A percentile compares a stretch with the other conserved stretches of the same genome.
Conservation (phyloP, 2,113 vertebrate genomes). For the Myodes glareolus region DNA sequence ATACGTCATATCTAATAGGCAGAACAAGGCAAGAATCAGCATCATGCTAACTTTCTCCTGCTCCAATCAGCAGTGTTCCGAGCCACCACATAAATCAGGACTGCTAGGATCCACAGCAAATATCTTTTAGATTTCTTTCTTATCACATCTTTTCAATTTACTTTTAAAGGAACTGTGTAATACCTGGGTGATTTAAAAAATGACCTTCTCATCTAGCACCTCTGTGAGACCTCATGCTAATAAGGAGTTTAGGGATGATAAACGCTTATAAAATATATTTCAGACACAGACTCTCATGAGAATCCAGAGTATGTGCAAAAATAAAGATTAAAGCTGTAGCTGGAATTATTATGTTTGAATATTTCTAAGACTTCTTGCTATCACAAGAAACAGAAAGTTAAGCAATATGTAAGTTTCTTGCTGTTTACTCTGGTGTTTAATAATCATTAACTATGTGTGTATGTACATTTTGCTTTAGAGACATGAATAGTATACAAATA, state of each 20-base stretch:
- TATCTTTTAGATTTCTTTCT: background rate
- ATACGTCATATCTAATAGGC: background rate
- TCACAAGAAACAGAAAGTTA: constrained; percentile 46
- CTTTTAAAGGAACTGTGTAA: constrained; percentile 16
- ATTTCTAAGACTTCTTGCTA: constrained; percentile 48
- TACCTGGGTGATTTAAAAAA: constrained; percentile 45
- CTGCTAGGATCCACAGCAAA: background rate
- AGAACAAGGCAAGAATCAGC: background rate
- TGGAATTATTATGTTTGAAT: constrained; percentile 48
- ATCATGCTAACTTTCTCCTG: background rate
- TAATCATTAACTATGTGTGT: background rate
- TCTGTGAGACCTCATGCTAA: constrained; percentile 12
- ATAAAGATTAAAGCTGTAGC: constrained; percentile 44
- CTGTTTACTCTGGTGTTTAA: background rate
- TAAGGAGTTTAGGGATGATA: background rate
- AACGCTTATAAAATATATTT: constrained; percentile 65
- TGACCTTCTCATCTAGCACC: constrained; percentile 50
- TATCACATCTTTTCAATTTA: constrained; percentile 24
- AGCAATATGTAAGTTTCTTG: constrained; percentile 24
- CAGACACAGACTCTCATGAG: constrained; percentile 28
- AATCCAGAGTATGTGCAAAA: constrained; percentile 3
- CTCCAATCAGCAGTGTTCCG: background rate
- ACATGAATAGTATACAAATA: background rate
- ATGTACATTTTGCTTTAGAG: background rate
- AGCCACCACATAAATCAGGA: background rate